Conservation (phyloP, 23 tunicate genomes). For the Trididemnum nubilum region DNA sequence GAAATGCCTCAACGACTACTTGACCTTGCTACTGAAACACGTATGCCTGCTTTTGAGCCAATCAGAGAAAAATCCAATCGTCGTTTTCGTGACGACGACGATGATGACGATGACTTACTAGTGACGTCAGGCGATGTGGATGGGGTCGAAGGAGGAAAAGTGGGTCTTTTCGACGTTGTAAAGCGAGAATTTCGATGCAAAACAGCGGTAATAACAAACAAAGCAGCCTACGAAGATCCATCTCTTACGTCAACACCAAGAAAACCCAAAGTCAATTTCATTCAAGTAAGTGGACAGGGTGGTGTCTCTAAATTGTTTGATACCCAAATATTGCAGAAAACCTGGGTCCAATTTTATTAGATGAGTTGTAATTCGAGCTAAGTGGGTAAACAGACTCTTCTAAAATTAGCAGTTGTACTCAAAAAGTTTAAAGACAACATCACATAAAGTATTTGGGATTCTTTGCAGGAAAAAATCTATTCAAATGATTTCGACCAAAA, state of each 20-base stretch:
- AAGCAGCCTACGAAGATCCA: conserved; percentile 74
- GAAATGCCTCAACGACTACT: not conserved
- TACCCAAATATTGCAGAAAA: no score
- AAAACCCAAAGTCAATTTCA: conserved; percentile 73
- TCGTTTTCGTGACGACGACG: conserved; percentile 49
- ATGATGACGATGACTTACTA: conserved; percentile 67
- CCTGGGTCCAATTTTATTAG: no score
- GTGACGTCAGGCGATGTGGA: conserved; percentile 55
- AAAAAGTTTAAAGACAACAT: no score
- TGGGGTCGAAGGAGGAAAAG: conserved; percentile 4
- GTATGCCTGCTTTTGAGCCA: conserved; percentile 25
- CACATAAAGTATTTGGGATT: no score
- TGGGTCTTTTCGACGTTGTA: conserved; percentile 83
- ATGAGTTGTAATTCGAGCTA: no score
- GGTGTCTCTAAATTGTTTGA: not conserved
- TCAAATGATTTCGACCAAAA: no score
- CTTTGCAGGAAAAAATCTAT: no score
- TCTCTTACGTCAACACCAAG: conserved; percentile 14
- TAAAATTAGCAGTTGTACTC: no score
- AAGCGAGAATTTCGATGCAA: conserved; percentile 87
- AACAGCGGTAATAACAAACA: conserved; percentile 81
- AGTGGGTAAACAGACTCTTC: no score
- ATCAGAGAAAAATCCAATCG: conserved; percentile 25
- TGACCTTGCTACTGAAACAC: not conserved
- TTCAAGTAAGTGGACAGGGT: conserved; percentile 57